Evolutionary conservation across 2,888 invertebrate species (phyloP), one percentile per base, ranked within the genome.

Genomic region (Drosophila ustulata): DNA sequence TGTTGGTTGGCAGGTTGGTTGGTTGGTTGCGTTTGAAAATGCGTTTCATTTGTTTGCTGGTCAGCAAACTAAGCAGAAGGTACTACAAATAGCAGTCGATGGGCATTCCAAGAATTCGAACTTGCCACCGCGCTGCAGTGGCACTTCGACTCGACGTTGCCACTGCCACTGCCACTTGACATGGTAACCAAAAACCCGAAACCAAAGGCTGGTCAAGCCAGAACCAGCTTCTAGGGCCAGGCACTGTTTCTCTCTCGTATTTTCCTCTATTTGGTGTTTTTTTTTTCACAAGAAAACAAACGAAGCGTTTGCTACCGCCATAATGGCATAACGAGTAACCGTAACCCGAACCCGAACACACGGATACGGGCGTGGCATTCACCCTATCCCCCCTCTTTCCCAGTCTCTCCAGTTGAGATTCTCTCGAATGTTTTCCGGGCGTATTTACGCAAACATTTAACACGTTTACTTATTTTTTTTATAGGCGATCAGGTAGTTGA

Each of bases 391-490:
- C n/a, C 30, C 39, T 13, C 18, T 2, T 18, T 18, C 13, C 37
- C 34, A 3, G 9, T 25, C 26, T 53, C 41, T 30, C 8, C 66
- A 61, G 39, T 43, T 37, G 25, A 57, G 58, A 56, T 71, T 65
- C 53, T 65, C 53, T 66, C 46, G 11, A 39, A 62, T 61, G 56
- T 65, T 62, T 68, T 61, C 55, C 59, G 58, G 30, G 66, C 59
- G 69, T 89, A 84, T 90, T 90, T 90, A 82, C 78, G 83, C 83
- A 89, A 89, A 80, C 79, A 80, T 88, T 90, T 90, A 89, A 89
- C 90, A 87, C 82, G 82, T 89, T 76, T 61, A 57, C 45, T 51
- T 49, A 6, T 9, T 30, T 50, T 37, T 47, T 56, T 55, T 37
- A 59, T 41, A 37, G 50, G 11, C 66, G 57, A 57, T 61, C 77